A percentile compares a stretch with the other conserved stretches of the same genome.
Conservation (phyloP, 2,113 vertebrate genomes). For the Oceanites oceanicus region DNA sequence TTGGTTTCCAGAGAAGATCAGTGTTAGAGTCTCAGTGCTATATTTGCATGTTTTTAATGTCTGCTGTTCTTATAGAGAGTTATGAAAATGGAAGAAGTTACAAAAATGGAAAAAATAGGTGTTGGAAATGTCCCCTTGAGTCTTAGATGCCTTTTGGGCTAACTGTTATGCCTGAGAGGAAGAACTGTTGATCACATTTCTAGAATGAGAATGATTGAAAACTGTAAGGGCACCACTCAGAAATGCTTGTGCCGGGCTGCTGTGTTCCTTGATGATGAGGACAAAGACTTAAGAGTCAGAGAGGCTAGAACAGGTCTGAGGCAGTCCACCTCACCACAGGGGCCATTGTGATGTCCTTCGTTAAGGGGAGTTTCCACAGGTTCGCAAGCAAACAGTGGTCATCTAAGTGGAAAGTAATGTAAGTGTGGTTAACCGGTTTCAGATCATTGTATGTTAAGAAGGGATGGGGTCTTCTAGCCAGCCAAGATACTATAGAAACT, state of each 20-base stretch:
- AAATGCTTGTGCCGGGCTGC: not conserved
- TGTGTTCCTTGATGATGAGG: not conserved
- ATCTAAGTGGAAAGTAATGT: not conserved
- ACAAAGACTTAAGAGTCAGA: not conserved
- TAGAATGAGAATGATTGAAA: not conserved
- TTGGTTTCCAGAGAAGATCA: not conserved
- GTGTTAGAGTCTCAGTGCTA: not conserved
- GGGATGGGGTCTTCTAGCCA: not conserved
- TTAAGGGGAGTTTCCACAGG: not conserved
- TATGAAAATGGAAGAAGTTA: not conserved
- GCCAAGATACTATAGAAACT: not conserved
- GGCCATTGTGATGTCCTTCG: not conserved
- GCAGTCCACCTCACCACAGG: not conserved
- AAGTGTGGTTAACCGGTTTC: not conserved
- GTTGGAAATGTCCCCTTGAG: not conserved
- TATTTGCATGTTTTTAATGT: not conserved
- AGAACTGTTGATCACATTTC: not conserved
- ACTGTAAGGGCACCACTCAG: not conserved
- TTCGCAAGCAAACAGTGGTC: not conserved
- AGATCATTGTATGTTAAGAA: fast-evolving
- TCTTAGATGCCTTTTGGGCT: not conserved
- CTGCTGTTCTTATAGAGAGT: not conserved
- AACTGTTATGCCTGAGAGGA: not conserved
- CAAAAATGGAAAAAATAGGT: not conserved
- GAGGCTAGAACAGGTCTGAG: not conserved